Base-by-base conservation (phyloP, 1,140 invertebrate species). In the Bombyx mori region DNA sequence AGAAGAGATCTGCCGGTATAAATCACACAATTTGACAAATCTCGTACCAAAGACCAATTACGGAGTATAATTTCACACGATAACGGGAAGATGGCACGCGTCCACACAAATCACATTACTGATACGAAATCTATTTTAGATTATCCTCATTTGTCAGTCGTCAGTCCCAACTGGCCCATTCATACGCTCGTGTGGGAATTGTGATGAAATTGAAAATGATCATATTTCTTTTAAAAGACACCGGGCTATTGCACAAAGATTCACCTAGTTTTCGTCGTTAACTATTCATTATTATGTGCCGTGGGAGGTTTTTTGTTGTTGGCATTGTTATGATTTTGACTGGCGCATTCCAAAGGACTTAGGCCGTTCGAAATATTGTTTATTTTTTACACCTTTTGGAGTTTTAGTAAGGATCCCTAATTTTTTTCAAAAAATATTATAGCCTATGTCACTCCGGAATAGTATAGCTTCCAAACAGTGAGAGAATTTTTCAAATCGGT, bases 141-240 rank as follows among this genome's bases (percentile, higher is more conserved):
- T 82, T 83, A 85, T 73, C 76, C 82, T 82, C 75, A 82, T 86
- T 85, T 83, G 82, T 78, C 75, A 71, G 71, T 65, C 60, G 26
- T 35, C 26, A 35, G 26, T 35, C 26, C 57, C 62, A 71, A 59
- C 52, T 49, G 55, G 62, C 60, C 72, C 75, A 84, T 80, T 82
- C 79, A 81, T 78, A 62, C 61, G 60, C 43, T 55, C 68, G 58
- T 85, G 82, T 86, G 83, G 82, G 83, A 86, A 86, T 74, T 61
- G 62, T 86, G 78, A 76, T 81, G 83, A 86, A 86, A 86, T 85
- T 86, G 77, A 83, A 82, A 82, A 86, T 84, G 79, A 86, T 86
- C 82, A 79, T 86, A 86, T 84, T 85, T 85, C 82, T 83, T 83
- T 79, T 79, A 82, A 83, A 85, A 85, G 71, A 86, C 80, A 77